Evolutionary conservation across 2,888 invertebrate genomes (phyloP), one percentile per base, ranked within the genome.

Genomic region (Stenotaenia linearis): DNA sequence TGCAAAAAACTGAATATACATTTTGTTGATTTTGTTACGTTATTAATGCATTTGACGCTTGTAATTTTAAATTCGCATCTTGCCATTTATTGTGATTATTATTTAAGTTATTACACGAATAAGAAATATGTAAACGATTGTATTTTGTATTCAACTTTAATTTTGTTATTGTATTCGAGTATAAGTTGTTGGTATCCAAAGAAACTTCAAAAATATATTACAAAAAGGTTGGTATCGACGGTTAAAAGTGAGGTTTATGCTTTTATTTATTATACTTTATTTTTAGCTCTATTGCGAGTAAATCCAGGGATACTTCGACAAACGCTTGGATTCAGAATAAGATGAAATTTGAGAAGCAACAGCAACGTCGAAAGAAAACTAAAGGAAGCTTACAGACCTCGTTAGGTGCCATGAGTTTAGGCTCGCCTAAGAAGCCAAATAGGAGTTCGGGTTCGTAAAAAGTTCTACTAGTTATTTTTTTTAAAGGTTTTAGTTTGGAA

Each of bases 361-460:
- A 7, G 1, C 10, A n/a, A n/a, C n/a, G n/a, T n/a, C n/a, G 18
- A 18, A 56, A 21, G 18, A 56, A 56, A 56, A 56, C 18, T n/a
- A 56, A 56, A 21, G 56, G 21, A 56, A 56, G 18, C 56, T 56
- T 56, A 18, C 56, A 56, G 18, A 75, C 75, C 6, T 23, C 75
- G n/a, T 32, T 75, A 28, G 75, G 75, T 25, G 75, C 75, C 75
- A 75, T 75, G 75, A 30, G 30, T 30, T 75, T 75, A 32, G 75
- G 75, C 3, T 5, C 56, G n/a, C 56, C 56, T 21, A 56, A 18
- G 18, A 56, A 56, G 18, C 18, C 56, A 56, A 56, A 56, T 1
- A 56, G 9, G 6, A 56, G 9, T n/a, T 6, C 18, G 18, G 56
- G 56, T 56, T n/a, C 18, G 2, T 9, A 10, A 37, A 37, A 9